Evolutionary conservation across 2,797 vertebrate species (phyloP).

Genomic region (Dendrocincla tyrannina): DNA sequence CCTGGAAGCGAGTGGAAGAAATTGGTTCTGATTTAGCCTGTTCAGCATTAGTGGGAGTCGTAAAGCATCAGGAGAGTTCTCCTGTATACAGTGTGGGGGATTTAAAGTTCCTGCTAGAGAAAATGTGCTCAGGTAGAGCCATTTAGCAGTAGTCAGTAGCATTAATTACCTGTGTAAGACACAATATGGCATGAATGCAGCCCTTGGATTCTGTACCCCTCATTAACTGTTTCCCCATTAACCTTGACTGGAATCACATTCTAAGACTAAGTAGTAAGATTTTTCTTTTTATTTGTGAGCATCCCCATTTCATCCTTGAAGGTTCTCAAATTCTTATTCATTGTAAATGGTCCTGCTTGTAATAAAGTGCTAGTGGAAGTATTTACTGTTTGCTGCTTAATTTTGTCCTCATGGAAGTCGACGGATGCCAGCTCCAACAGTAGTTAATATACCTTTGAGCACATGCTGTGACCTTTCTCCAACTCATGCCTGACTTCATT

Average conservation of each 20-base stretch:
- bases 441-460: slow-evolving; percentile 80
- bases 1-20: slow-evolving; percentile 46
- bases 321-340: slow-evolving; percentile 76
- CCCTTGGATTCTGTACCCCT: slow-evolving; percentile 77
- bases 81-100: slow-evolving; percentile 54
- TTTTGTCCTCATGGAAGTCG: slow-evolving; percentile 77
- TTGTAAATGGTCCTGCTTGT: slow-evolving; percentile 77
- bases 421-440: slow-evolving; percentile 65
- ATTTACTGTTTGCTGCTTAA: slow-evolving; percentile 82
- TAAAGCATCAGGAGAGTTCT: slow-evolving; percentile 62
- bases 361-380: slow-evolving; percentile 75
- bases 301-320: slow-evolving; percentile 76
- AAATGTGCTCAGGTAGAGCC: slow-evolving; percentile 71
- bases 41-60: slow-evolving; percentile 56
- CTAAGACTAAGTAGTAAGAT: slow-evolving; percentile 65
- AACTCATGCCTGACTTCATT: slow-evolving; percentile 82
- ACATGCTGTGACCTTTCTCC: slow-evolving; percentile 80
- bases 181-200: slow-evolving; percentile 73
- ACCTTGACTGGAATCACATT: slow-evolving; percentile 77
- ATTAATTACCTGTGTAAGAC: slow-evolving; percentile 79
- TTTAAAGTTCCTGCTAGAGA: slow-evolving; percentile 70
- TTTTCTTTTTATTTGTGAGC: slow-evolving; percentile 75
- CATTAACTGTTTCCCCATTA: slow-evolving; percentile 80
- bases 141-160: slow-evolving; percentile 70
- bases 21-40: slow-evolving; percentile 53